Base-by-base conservation (phyloP, 53 echinoderm and acorn worm species). In the Paracentrotus lividus region DNA sequence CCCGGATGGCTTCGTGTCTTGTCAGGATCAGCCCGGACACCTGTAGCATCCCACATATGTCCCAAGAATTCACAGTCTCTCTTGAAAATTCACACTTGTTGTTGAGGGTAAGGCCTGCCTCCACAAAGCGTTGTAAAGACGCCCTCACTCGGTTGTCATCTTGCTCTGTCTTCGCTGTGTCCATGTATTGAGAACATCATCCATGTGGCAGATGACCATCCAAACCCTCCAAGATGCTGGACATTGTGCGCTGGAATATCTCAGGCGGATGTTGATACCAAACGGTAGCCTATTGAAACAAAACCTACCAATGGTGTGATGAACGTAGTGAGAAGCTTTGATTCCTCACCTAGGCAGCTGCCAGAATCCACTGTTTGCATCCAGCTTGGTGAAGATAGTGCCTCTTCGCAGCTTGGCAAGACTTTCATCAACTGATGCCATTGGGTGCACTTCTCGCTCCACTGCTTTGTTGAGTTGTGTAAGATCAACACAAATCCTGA, bases 121-220 rank as follows among this genome's bases (percentile, higher is more conserved):
- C 92, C 31, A 90, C 49, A 47, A 90, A 47, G 1, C 90, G 69
- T 29, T 90, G 65, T 21, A 94, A 47, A 32, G 57, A 69, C 12
- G 85, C 90, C 45, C 93, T 23, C 44, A 95, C 90, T 58, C 88
- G 23, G 5, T 23, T 94, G 61, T 94, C 72, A 77, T n/a, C n/a
- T n/a, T 96, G 95, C 45, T 85, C 64, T 47, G 90, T 32, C 57
- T 86, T 81, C 26, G 43, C 76, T 33, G 85, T n/a, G 27, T 34
- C 96, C 93, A 78, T 94, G 94, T 7, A 95, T n/a, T 95, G 20
- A 95, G 77, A 29, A 95, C 67, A 55, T 75, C 95, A 94, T 96
- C 96, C 94, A 96, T 95, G 26, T 95, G 92, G 86, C 96, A 96
- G 33, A 95, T 90, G 8, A 96, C 90, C 91, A 49, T 93, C 85